Evolutionary conservation across 2,797 vertebrate genomes (phyloP), one percentile per base, ranked within the genome.

Genomic region (Gambelia wislizenii): DNA sequence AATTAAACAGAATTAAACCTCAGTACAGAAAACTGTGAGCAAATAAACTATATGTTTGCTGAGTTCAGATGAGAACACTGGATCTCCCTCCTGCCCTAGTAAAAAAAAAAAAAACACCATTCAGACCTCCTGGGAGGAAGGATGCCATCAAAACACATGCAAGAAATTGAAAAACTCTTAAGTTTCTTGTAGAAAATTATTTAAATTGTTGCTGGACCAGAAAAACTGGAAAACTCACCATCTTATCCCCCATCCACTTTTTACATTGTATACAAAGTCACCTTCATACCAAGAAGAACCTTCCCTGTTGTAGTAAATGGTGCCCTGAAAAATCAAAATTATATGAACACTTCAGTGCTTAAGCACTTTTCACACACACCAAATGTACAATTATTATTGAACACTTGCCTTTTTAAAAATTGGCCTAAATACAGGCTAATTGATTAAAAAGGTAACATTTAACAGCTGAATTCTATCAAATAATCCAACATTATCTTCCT

Each of bases 241-340:
- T 95, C 98, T 97, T 1, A 96, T 90, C 78, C 99, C 99, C 97
- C 97, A 97, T 87, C 99, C 99, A 69, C 98, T 97, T 95, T 92
- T 98, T 94, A 94, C 67, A 88, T 98, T 98, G 92, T 96, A 94
- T 36, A 98, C 95, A 98, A 98, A 99, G 27, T 98, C 97, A 0
- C 99, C 99, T 89, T 98, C 96, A 90, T 99, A 99, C 98, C 98
- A 99, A 18, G 98, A 99, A 1, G 96, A 97, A 54, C 91, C 92
- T 0, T 98, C 96, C 91, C 91, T 56, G 86, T 99, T 97, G 92
- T 98, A 99, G 94, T 96, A 98, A 86, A 98, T 95, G 1, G 81
- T 93, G 42, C 99, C 99, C 99, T 99, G 82, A 91, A 97, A 96
- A 67, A n/a, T 33, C 20, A 88, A n/a, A 93, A 95, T 20, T 76